A percentile compares a stretch with the other conserved stretches of the same genome.
Evolutionary conservation across 2,797 vertebrate species (phyloP).

Genomic region (Alosa sapidissima): DNA sequence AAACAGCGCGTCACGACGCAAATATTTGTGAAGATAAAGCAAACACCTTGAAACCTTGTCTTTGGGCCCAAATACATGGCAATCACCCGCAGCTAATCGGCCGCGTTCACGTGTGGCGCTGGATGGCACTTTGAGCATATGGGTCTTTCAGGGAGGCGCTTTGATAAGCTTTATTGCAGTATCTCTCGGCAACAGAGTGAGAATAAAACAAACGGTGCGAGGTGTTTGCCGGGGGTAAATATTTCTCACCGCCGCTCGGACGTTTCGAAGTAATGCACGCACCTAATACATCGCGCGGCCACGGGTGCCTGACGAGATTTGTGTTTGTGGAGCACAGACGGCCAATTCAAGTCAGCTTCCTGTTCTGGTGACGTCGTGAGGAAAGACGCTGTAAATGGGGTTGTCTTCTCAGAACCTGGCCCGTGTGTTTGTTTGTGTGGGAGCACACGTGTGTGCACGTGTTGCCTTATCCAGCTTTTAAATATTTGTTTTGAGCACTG

Average conservation of each 20-base stretch:
- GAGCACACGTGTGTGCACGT: background rate
- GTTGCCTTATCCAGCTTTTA: background rate
- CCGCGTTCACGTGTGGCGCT: slow-evolving; percentile 28
- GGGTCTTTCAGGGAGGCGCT: slow-evolving; percentile 58
- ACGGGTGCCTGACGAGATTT: slow-evolving; percentile 9
- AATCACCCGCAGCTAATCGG: slow-evolving; percentile 13
- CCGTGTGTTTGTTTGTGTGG: slow-evolving; percentile 25
- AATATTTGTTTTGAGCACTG: background rate
- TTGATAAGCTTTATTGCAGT: slow-evolving; percentile 67
- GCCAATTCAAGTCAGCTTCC: slow-evolving; percentile 13
- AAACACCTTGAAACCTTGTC: background rate
- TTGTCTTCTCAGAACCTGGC: background rate
- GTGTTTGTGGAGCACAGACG: slow-evolving; percentile 30
- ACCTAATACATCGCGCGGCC: slow-evolving; percentile 35
- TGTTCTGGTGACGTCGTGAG: background rate
- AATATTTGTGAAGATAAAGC: slow-evolving; percentile 36
- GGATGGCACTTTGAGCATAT: slow-evolving; percentile 60
- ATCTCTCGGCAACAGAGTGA: slow-evolving; percentile 65
- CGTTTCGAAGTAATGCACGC: slow-evolving; percentile 45
- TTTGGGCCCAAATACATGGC: background rate
- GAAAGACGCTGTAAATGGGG: background rate
- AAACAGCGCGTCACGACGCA: slow-evolving; percentile 32
- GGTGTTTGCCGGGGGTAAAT: slow-evolving; percentile 69
- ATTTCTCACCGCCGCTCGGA: slow-evolving; percentile 56
- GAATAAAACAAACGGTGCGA: slow-evolving; percentile 53